phyloP scores from a whole-genome alignment of 1,140 invertebrate species.

The Pollicipes pollicipes region DNA sequence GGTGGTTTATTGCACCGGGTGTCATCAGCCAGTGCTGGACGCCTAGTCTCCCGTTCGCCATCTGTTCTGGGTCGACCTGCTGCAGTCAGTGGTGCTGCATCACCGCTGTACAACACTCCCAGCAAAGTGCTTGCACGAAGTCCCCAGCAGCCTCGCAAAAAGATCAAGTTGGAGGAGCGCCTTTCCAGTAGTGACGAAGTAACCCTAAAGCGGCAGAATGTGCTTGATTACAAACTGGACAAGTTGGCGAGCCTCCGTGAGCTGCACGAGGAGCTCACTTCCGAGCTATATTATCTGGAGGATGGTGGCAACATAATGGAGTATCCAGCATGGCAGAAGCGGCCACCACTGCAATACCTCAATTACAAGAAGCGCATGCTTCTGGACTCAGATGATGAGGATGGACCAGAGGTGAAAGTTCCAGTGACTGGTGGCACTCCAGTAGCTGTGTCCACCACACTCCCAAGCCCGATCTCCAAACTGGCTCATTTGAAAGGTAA shows the following conservation, averaged over 20 bases:
- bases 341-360: conserved; percentile 48
- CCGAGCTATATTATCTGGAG: conserved; percentile 69
- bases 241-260: conserved; percentile 19
- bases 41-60: background rate
- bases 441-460: conserved; percentile 38
- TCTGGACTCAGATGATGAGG: conserved; percentile 46
- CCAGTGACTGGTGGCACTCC: conserved; percentile 40
- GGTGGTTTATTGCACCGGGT: background rate
- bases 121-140: background rate
- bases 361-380: conserved; percentile 54
- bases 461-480: conserved; percentile 12
- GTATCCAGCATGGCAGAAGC: conserved; percentile 58
- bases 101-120: background rate
- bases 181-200: background rate
- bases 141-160: background rate
- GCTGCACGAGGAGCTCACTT: conserved; percentile 55
- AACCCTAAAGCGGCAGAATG: background rate
- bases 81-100: background rate
- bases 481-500: conserved; percentile 11
- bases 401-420: conserved; percentile 40
- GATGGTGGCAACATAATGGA: conserved; percentile 72
- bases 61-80: background rate
- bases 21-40: no score
- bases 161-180: background rate
- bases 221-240: background rate